phyloP scores from a whole-genome alignment of 2,797 vertebrate genomes.

The Clamator glandarius region DNA sequence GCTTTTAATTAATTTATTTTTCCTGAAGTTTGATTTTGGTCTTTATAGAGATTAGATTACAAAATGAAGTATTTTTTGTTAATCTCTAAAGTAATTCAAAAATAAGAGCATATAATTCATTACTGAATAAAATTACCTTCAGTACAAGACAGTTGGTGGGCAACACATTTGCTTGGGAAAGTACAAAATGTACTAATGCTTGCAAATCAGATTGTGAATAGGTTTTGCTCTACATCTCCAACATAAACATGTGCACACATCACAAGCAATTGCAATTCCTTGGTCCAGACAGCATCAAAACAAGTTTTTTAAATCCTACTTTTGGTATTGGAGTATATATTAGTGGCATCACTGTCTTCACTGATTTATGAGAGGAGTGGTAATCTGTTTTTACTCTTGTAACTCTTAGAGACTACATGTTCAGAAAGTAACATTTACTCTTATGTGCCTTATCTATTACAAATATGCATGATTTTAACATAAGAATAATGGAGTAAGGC shows the following conservation, averaged over 20 bases:
- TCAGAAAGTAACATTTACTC: not conserved
- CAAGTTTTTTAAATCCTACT: not conserved
- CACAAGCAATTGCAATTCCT: not conserved
- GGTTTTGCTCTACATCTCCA: not conserved
- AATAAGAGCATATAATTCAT: not conserved
- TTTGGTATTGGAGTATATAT: not conserved
- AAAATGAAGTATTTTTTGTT: not conserved
- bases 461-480: not conserved
- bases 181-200: not conserved
- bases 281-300: not conserved
- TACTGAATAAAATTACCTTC: not conserved
- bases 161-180: not conserved
- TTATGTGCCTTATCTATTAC: not conserved
- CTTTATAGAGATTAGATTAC: not conserved
- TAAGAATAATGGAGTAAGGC: not conserved
- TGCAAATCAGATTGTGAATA: not conserved
- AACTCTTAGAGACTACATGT: not conserved
- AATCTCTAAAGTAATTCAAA: not conserved
- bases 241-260: not conserved
- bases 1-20: not conserved
- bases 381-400: not conserved
- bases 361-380: not conserved
- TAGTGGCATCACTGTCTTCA: not conserved
- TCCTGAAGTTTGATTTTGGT: not conserved
- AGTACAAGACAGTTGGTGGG: not conserved